phyloP scores from a whole-genome alignment of 23 tunicate species.

The Ciona savignyi region DNA sequence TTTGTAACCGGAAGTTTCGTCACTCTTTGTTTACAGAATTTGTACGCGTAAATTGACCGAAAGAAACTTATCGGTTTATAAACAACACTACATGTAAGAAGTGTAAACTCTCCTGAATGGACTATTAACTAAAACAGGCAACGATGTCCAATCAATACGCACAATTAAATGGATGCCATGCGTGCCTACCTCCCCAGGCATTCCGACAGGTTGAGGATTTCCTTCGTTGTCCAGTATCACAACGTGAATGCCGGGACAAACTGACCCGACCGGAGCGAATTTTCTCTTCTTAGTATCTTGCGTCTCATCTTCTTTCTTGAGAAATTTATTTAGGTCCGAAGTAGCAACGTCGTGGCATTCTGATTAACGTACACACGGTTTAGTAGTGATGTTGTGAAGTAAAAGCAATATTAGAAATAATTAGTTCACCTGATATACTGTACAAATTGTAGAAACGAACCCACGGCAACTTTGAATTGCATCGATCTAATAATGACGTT shows the following conservation, averaged over 20 bases:
- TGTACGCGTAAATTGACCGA: too few species aligned
- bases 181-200: slow-evolving; percentile 83
- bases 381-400: too few species aligned
- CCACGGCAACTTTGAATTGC: slow-evolving; percentile 52
- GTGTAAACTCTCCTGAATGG: too few species aligned
- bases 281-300: slow-evolving; percentile 39
- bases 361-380: too few species aligned
- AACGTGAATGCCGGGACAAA: slow-evolving; percentile 67
- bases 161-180: not conserved
- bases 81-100: too few species aligned
- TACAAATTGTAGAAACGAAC: slow-evolving; percentile 65
- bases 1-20: not conserved
- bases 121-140: too few species aligned
- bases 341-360: slow-evolving; percentile 93
- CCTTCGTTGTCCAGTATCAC: slow-evolving; percentile 59
- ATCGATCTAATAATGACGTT: slow-evolving; percentile 60
- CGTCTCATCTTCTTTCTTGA: not conserved
- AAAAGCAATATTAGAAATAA: too few species aligned
- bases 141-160: too few species aligned
- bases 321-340: slow-evolving; percentile 44
- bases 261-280: slow-evolving; percentile 81
- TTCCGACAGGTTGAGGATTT: slow-evolving; percentile 71
- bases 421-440: slow-evolving; percentile 83
- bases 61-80: too few species aligned
- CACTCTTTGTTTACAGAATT: not conserved